phyloP scores from a whole-genome alignment of 2,888 invertebrate species.

The Macrophya alboannulata region DNA sequence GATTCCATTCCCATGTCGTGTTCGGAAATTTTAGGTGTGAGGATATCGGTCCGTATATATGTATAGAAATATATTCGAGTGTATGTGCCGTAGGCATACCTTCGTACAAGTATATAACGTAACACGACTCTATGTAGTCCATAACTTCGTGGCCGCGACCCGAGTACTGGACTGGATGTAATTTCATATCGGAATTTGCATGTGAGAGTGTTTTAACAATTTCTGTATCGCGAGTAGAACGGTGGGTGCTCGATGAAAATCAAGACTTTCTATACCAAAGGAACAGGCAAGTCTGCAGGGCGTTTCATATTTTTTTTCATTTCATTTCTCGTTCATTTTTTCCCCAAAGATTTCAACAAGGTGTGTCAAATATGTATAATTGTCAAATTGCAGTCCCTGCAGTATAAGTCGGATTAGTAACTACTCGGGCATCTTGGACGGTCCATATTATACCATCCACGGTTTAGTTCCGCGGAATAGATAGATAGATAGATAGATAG shows the following conservation, averaged over 20 bases:
- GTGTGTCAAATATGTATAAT: neutral
- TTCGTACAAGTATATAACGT: conserved; percentile 29
- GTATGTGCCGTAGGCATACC: conserved; percentile 28
- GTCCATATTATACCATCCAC: neutral
- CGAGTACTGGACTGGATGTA: conserved; percentile 70
- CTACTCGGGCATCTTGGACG: neutral
- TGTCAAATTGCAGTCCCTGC: neutral
- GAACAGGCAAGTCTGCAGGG: neutral
- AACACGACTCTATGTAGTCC: conserved; percentile 33
- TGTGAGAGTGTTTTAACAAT: conserved; percentile 63
- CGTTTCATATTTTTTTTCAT: neutral
- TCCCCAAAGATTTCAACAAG: neutral
- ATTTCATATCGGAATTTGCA: conserved; percentile 77
- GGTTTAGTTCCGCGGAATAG: conserved; percentile 68
- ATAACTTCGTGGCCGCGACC: conserved; percentile 11
- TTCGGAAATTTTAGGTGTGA: conserved; percentile 33
- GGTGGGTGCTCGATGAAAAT: conserved; percentile 10
- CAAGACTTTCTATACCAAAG: neutral
- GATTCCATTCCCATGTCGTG: conserved; percentile 41
- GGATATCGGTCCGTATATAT: neutral
- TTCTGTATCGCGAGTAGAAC: neutral
- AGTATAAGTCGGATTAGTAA: neutral
- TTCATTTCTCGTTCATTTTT: neutral
- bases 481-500: conserved; percentile 23
- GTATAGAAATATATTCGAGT: neutral